Conservation (phyloP, 2,113 vertebrate genomes). For the Hemichromis elongatus region DNA sequence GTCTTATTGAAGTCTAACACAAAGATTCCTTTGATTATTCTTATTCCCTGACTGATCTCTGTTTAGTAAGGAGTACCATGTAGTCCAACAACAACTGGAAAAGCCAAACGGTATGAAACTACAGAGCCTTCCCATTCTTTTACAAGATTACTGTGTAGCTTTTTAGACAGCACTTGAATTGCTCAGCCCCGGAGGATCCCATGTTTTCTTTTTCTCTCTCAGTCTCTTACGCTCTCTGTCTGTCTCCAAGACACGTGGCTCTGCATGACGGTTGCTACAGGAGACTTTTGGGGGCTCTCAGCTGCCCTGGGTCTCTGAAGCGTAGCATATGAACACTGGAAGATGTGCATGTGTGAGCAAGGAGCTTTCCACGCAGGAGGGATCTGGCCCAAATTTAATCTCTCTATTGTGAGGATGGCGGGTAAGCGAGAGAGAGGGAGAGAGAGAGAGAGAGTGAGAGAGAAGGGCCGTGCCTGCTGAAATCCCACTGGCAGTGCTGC, state of each 20-base stretch:
- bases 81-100: constrained; percentile 4
- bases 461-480: constrained; percentile 52
- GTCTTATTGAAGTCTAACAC: neutral
- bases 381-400: constrained; percentile 68
- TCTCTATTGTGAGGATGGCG: constrained; percentile 61
- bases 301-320: constrained; percentile 48
- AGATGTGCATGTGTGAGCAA: constrained; percentile 51
- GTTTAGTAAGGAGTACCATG: neutral
- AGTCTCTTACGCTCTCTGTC: constrained; percentile 17
- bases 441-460: neutral
- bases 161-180: constrained; percentile 49
- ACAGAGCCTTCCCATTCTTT: constrained; percentile 27
- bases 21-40: neutral
- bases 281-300: constrained; percentile 48
- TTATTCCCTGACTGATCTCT: neutral
- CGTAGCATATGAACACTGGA: constrained; percentile 38
- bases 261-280: constrained; percentile 37
- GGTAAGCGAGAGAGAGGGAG: constrained; percentile 6
- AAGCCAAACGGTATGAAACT: constrained; percentile 20
- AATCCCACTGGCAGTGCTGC: constrained; percentile 72
- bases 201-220: constrained; percentile 9
- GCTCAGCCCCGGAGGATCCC: constrained; percentile 36
- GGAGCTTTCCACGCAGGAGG: constrained; percentile 56
- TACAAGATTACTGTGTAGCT: constrained; percentile 47
- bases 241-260: constrained; percentile 62